Conservation (phyloP, 2,797 vertebrate species). For the Brachyalestes nurse region DNA sequence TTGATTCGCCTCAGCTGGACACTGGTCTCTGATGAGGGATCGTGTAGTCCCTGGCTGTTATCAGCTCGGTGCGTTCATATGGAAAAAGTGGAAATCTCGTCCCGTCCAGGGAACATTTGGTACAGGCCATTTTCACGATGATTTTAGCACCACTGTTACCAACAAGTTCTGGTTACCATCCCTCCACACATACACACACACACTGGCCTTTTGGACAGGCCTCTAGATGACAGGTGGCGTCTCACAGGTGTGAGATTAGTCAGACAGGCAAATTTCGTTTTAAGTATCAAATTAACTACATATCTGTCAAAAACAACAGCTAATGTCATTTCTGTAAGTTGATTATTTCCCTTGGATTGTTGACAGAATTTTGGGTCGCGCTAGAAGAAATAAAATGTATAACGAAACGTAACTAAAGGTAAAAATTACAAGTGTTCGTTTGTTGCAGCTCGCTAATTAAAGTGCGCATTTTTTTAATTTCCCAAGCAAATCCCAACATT, state of each 20-base stretch:
- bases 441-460: too few species aligned
- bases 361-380: background rate
- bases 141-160: constrained; percentile 64
- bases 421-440: too few species aligned
- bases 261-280: background rate
- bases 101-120: constrained; percentile 46
- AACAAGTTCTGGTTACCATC: constrained; percentile 72
- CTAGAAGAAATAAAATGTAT: background rate
- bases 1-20: constrained; percentile 63
- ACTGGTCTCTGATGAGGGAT: constrained; percentile 58
- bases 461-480: too few species aligned
- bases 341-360: background rate
- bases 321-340: background rate
- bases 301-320: background rate
- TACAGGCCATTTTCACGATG: constrained; percentile 56
- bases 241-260: constrained; percentile 34
- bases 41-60: constrained; percentile 52
- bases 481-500: too few species aligned
- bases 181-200: background rate
- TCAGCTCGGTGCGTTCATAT: constrained; percentile 62
- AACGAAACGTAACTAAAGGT: too few species aligned
- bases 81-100: constrained; percentile 41
- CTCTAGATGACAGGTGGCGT: constrained; percentile 59
- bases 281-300: background rate
- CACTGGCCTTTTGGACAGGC: background rate